Percentiles rank a stretch among this genome's conserved stretches.
phyloP scores from a whole-genome alignment of 1,140 invertebrate genomes.

The Zaprionus taronus region DNA sequence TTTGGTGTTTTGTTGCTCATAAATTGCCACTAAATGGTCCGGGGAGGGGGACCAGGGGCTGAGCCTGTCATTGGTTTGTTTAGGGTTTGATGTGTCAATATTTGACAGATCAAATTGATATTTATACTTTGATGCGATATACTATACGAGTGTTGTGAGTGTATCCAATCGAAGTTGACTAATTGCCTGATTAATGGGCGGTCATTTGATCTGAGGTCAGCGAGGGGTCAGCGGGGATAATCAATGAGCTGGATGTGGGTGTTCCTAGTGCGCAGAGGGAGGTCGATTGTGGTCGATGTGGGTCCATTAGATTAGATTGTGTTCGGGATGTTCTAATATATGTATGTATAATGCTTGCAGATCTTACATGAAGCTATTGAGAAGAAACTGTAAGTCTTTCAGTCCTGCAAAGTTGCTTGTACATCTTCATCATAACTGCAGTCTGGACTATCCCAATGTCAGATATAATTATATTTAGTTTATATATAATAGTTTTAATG shows the following conservation, averaged over 20 bases:
- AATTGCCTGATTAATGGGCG: constrained; percentile 73
- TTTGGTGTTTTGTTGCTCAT: constrained; percentile 80
- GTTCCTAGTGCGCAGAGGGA: not conserved
- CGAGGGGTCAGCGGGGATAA: constrained; percentile 30
- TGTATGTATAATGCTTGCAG: too few species aligned
- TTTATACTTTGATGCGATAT: constrained; percentile 73
- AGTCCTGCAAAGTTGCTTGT: too few species aligned
- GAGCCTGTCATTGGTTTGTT: constrained; percentile 78
- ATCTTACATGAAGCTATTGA: not conserved
- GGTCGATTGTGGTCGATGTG: not conserved
- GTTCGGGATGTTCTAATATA: too few species aligned
- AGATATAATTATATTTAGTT: too few species aligned
- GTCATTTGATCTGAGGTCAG: constrained; percentile 40
- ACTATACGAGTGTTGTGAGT: constrained; percentile 33
- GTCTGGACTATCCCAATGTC: too few species aligned
- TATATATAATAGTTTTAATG: too few species aligned
- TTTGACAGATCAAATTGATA: constrained; percentile 83
- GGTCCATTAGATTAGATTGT: not conserved
- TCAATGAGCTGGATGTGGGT: not conserved
- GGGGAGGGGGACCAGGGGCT: constrained; percentile 26
- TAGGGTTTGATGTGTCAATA: constrained; percentile 83
- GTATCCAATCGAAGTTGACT: constrained; percentile 52
- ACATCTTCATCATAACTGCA: too few species aligned
- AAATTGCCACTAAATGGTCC: constrained; percentile 78
- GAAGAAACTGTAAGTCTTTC: too few species aligned